Percentiles rank a stretch among this genome's conserved stretches.
Conservation (phyloP, 2,797 vertebrate genomes). For the Ara ararauna region DNA sequence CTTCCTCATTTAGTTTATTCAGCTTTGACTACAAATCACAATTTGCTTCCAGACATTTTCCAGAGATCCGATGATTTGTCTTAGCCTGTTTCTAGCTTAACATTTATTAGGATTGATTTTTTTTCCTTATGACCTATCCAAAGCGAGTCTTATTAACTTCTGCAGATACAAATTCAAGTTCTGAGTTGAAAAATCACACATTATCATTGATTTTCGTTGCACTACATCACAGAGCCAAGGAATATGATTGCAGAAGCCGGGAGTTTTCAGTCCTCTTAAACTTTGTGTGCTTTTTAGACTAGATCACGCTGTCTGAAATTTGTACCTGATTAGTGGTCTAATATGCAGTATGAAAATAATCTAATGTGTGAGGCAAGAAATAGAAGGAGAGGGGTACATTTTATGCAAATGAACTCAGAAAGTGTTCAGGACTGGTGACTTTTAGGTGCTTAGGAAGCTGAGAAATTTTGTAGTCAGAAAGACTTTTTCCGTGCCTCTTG, state of each 20-base stretch:
- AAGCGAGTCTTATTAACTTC: background rate
- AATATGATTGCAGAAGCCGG: background rate
- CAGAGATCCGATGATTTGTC: background rate
- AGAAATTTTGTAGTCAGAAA: background rate
- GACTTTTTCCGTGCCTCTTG: background rate
- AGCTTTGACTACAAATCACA: background rate
- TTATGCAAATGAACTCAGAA: constrained; percentile 59
- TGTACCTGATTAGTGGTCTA: constrained; percentile 35
- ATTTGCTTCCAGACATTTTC: background rate
- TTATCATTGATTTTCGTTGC: background rate
- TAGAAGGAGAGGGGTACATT: constrained; percentile 33
- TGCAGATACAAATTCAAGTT: background rate
- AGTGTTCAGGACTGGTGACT: constrained; percentile 37
- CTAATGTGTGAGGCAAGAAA: constrained; percentile 40
- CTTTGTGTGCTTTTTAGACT: background rate
- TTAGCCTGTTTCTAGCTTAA: background rate
- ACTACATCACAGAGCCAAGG: background rate
- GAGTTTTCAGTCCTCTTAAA: background rate
- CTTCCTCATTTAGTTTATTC: constrained; percentile 1
- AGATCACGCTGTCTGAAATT: background rate
- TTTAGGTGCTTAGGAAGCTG: constrained; percentile 20
- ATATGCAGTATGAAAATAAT: constrained; percentile 50
- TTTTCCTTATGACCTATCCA: background rate
- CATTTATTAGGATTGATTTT: background rate
- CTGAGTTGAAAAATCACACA: background rate